Base-by-base conservation (phyloP, 2,113 vertebrate species). In the Misgurnus anguillicaudatus region DNA sequence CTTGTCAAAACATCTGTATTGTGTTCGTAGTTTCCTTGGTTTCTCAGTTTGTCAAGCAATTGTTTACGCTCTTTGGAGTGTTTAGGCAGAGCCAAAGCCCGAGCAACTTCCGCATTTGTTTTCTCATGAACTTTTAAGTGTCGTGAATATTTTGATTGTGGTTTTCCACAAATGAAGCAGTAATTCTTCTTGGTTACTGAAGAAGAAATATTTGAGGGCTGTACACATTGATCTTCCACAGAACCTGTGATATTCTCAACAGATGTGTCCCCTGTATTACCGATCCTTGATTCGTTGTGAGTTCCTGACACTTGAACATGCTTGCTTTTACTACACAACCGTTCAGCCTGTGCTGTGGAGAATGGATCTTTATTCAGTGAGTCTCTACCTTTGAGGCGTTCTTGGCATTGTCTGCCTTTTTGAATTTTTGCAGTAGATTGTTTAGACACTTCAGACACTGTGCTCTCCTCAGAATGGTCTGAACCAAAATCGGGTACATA, bases 111-210 rank as follows among this genome's bases (percentile, higher is more conserved):
- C 5, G 3, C 41, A 42, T 42, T 42, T 42, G 41, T 42, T 42
- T 42, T 42, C 41, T 42, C 41, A 4, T 42, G 41, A 9, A 42
- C 41, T 42, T 42, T 42, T 42, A 42, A 42, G 41, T 42, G 41
- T 9, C 41, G 5, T 42, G 41, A 5, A 42, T 6, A 42, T 42
- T 42, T 42, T 42, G 41, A 6, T 9, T 42, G 41, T 42, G 41
- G 41, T 42, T 42, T 42, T 42, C 41, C 41, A 42, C 41, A 42
- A 42, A 42, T 42, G 41, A 42, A 51, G 47, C 78, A 77, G 55
- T 80, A 80, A 47, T 64, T 80, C 69, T 83, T 83, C 63, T 83
- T 83, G 9, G 67, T 72, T 62, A 21, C 48, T 48, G 61, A 53
- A 77, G n/a, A 61, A 11, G 78, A 68, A 51, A 72, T 77, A 38